A percentile compares a stretch with the other conserved stretches of the same genome.
These are phyloP conservation scores for Ischnura elegans DNA, from an alignment of 2,888 invertebrate genomes.

Conservation along the genomic window DNA sequence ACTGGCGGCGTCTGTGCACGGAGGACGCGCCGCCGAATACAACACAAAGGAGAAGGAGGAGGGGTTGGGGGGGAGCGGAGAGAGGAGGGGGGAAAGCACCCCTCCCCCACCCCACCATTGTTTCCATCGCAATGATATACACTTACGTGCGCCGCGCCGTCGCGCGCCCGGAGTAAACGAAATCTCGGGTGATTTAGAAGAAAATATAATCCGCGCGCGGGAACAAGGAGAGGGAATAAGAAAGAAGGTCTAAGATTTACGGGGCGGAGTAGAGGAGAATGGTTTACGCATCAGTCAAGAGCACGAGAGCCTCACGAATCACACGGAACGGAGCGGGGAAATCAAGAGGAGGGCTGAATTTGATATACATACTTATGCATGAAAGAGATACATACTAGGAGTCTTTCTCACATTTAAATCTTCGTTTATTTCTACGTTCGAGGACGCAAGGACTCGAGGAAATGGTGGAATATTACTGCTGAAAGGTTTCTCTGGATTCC, in stretches of 20 bases:
- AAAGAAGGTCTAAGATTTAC: neutral
- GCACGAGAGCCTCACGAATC: constrained; percentile 6
- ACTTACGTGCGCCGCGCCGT: neutral
- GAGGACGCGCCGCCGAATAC: too few species aligned
- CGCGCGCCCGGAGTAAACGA: neutral
- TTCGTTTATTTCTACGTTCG: too few species aligned
- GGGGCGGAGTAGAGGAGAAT: too few species aligned
- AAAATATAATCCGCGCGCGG: neutral
- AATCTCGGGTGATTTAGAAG: neutral
- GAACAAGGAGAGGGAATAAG: neutral
- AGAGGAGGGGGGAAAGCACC: neutral
- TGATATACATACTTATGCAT: too few species aligned
- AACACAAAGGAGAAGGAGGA: too few species aligned
- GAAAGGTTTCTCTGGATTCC: too few species aligned
- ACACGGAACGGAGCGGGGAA: neutral
- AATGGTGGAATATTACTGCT: too few species aligned
- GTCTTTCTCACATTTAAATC: too few species aligned
- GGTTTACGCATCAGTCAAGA: neutral
- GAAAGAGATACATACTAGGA: too few species aligned
- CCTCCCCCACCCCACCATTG: neutral
- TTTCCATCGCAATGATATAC: neutral
- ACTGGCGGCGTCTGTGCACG: too few species aligned
- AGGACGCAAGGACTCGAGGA: too few species aligned
- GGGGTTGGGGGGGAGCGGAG: neutral
- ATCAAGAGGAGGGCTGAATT: neutral